Conservation (phyloP, 2,797 vertebrate species). For the Urocyon cinereoargenteus region DNA sequence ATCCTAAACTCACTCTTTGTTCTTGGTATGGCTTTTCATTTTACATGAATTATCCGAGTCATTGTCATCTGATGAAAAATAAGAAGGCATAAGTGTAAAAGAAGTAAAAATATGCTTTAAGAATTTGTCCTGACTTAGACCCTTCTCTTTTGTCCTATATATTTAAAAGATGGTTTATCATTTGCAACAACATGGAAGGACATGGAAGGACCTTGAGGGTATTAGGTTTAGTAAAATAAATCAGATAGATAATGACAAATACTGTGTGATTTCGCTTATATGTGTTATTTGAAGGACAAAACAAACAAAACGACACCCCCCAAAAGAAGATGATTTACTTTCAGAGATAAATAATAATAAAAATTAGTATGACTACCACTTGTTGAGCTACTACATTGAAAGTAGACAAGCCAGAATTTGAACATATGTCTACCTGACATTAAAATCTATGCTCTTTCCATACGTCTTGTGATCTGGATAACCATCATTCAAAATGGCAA, state of each 20-base stretch:
- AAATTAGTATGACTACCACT: not conserved
- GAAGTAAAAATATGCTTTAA: not conserved
- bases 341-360: not conserved
- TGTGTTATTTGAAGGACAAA: not conserved
- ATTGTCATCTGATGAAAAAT: slow-evolving; percentile 65
- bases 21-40: slow-evolving; percentile 52
- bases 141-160: not conserved
- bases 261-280: not conserved
- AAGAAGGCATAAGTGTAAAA: not conserved
- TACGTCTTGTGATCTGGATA: not conserved
- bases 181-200: not conserved
- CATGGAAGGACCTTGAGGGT: not conserved
- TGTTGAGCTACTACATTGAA: not conserved
- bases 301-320: not conserved
- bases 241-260: not conserved
- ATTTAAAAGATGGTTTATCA: not conserved
- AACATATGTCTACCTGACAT: not conserved
- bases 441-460: not conserved
- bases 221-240: not conserved
- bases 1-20: slow-evolving; percentile 38
- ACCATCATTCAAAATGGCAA: not conserved
- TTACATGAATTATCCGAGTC: slow-evolving; percentile 60
- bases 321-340: not conserved
- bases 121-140: not conserved
- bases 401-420: not conserved